Base-by-base conservation (phyloP, 2,113 vertebrate genomes). In the Bombycilla garrulus region DNA sequence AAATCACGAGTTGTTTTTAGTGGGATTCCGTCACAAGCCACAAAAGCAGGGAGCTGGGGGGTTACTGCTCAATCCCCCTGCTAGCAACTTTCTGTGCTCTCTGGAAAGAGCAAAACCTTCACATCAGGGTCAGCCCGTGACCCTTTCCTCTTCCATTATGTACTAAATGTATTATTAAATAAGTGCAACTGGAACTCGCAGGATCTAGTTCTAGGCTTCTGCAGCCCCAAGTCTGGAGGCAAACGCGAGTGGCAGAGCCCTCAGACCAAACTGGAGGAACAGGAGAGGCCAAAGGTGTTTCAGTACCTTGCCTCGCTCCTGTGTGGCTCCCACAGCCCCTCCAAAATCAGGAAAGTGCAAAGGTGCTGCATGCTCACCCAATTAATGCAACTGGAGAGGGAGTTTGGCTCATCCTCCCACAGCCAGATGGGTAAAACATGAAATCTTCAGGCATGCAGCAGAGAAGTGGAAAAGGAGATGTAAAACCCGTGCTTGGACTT, bases 1-100 rank as follows among this genome's bases (percentile, higher is more conserved):
- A 96, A 95, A 94, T 96, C 95, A 92, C 69, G 31, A 94, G 47
- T 64, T 95, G 82, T 91, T 95, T 95, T 76, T 45, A 85, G 94
- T 88, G 80, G 94, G 91, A 94, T 86, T 91, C 69, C 0, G 51
- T 93, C 91, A 86, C 83, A 92, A 93, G 95, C 80, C 88, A 76
- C 88, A 88, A 81, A 78, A 92, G 69, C 67, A 81, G 80, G 21
- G 69, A 92, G 71, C 64, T 71, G 76, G 69, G 71, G 80, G 80
- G 44, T 91, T 67, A 22, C 85, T 93, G 60, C 83, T 90, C n/a
- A 0, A 3, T 81, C 56, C 91, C 26, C 29, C 56, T 88, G 42
- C 18, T 20, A 88, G 82, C 74, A 94, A 28, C 42, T 50, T 72
- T 69, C 71, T 61, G 45, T n/a, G 8, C 24, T 25, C 51, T 64